Conservation (phyloP, 2,888 invertebrate species). For the Epinotia brunnichana region DNA sequence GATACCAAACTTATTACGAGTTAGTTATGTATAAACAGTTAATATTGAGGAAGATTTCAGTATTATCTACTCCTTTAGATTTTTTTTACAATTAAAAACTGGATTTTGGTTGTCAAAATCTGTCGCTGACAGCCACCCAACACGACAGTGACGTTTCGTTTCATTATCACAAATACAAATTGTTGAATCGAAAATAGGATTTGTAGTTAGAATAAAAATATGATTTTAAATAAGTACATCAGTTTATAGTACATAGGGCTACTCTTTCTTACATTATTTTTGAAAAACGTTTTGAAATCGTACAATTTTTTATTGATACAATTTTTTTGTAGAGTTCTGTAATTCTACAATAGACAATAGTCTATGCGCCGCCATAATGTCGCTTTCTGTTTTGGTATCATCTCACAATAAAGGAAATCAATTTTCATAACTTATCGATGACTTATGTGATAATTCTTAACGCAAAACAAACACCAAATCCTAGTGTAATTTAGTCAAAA, state of each 20-base stretch:
- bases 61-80: constrained; percentile 55
- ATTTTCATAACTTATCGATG: constrained; percentile 67
- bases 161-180: constrained; percentile 10
- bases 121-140: constrained; percentile 66
- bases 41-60: constrained; percentile 43
- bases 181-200: background rate
- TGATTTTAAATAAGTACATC: background rate
- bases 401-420: constrained; percentile 71
- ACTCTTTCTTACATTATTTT: background rate
- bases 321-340: background rate
- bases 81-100: constrained; percentile 59
- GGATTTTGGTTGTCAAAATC: constrained; percentile 66
- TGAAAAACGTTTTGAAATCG: background rate
- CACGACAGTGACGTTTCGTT: constrained; percentile 62
- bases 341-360: constrained; percentile 47
- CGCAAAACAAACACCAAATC: constrained; percentile 30
- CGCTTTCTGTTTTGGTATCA: constrained; percentile 81
- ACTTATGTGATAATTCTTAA: constrained; percentile 49
- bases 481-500: constrained; percentile 38
- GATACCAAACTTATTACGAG: constrained; percentile 33
- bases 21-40: constrained; percentile 17
- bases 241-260: background rate
- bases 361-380: constrained; percentile 76
- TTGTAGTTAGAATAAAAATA: background rate
- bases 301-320: background rate